Evolutionary conservation across 1,140 invertebrate genomes (phyloP), one percentile per base, ranked within the genome.

Genomic region (Mercenaria mercenaria): DNA sequence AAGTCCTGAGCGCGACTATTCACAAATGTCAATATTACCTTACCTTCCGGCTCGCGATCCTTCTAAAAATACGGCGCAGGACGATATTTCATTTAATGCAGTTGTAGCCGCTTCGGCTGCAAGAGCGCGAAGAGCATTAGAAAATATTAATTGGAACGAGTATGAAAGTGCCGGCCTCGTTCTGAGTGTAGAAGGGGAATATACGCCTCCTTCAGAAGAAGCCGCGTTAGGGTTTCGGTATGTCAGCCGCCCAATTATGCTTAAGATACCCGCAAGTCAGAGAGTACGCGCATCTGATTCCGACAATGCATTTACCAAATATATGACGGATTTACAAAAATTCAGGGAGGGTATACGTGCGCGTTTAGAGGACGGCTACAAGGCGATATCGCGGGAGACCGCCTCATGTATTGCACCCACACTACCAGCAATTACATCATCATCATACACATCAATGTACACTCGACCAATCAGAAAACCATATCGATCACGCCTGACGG

Each of bases 131-230:
- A 67, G 83, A 34, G 90, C 90, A n/a, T 69, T 93, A 47, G 74
- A 81, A 89, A 82, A 88, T 72, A 82, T 91, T 1, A 90, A 93
- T 47, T 74, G 91, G 56, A 74, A 90, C 41, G 88, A 91, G 20
- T 93, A 91, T 82, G 92, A 93, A 64, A 86, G 76, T 43, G 92
- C 92, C 47, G 88, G 90, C 82, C 52, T 93, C 59, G 90, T 93
- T 10, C 76, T 93, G 26, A 93, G 92, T 81, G 92, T 93, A 34
- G 92, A 93, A 76, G 92, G 92, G 13, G 92, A 93, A 64, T 90
- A 91, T 59, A 91, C 82, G 37, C 87, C 90, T 61, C 90, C 91
- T 29, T 43, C 79, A 26, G 84, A 86, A 39, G 89, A 90, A 32
- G 72, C 90, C 20, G n/a, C 81, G 64, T 69, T 91, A 52, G 92